Evolutionary conservation across 2,113 vertebrate genomes (phyloP).

Genomic region (Sitta europaea): DNA sequence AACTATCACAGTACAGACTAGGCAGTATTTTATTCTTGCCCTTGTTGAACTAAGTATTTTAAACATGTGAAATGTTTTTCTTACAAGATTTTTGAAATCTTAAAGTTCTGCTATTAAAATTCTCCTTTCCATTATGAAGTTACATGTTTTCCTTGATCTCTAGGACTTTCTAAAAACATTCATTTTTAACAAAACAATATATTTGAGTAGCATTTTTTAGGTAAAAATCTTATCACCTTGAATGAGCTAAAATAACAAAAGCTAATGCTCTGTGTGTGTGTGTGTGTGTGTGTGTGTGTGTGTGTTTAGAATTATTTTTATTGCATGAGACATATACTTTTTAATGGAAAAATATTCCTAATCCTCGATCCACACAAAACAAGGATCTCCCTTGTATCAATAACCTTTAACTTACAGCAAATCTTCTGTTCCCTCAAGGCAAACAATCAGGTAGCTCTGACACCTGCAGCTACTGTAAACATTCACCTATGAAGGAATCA

Average conservation of each 20-base stretch:
- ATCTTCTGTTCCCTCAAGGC: not conserved
- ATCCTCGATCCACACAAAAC: not conserved
- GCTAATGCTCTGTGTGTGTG: not conserved
- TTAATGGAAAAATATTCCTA: not conserved
- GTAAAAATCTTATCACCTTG: not conserved
- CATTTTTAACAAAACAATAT: not conserved
- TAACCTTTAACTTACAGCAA: not conserved
- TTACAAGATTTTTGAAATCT: not conserved
- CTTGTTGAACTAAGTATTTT: not conserved
- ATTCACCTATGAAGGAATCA: not conserved
- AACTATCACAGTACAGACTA: not conserved
- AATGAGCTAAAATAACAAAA: not conserved
- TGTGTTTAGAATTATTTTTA: not conserved
- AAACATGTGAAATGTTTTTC: not conserved
- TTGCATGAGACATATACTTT: not conserved
- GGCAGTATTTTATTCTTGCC: not conserved
- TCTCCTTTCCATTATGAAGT: not conserved
- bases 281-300: too few species aligned
- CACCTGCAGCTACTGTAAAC: constrained; percentile 5
- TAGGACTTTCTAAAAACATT: not conserved
- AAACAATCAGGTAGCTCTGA: not conserved
- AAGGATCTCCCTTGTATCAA: not conserved
- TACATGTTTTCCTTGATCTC: not conserved
- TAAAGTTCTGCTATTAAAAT: not conserved
- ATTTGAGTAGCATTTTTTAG: not conserved